Base-by-base conservation (phyloP, 2,113 vertebrate genomes). In the Laterallus jamaicensis region DNA sequence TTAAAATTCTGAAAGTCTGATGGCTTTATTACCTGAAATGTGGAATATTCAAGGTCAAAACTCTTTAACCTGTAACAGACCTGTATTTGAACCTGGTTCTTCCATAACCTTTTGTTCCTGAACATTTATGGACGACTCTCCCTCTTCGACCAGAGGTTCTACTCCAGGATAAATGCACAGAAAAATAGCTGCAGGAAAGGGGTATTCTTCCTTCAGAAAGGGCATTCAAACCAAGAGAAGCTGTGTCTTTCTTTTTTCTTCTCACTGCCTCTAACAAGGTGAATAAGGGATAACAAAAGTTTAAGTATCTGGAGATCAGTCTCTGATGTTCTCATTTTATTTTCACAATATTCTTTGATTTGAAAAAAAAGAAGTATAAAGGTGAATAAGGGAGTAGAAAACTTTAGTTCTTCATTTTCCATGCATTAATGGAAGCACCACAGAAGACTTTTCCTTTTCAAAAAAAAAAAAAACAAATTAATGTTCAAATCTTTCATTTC, bases 281-380 rank as follows among this genome's bases (percentile, higher is more conserved):
- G 82, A 89, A n/a, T 18, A 70, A 85, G 13, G 16, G 44, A 80
- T 88, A 92, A 93, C n/a, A 92, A 81, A 88, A 70, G 47, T 83
- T 88, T 42, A 83, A 86, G 54, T 68, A 92, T 63, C 68, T 83
- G 63, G 55, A 96, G 87, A 94, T 82, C 63, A 86, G 68, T 29
- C 39, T 82, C 47, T 83, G 82, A 96, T 70, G 40, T 77, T 92
- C 44, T 77, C 28, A 71, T 80, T 95, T 93, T 91, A 91, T 95
- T 95, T 92, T 95, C 82, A 67, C 67, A 81, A 86, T 88, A 88
- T 67, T 82, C 40, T 63, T 88, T 74, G 62, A 82, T 70, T 76
- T 19, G 10, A 13, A 49, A 55, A 22, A 52, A n/a, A 37, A 66
- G 11, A 37, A 29, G 15, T 0, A 2, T 69, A 62, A 92, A 68